phyloP scores from a whole-genome alignment of 2,113 vertebrate species.

The Orthonyx spaldingii region DNA sequence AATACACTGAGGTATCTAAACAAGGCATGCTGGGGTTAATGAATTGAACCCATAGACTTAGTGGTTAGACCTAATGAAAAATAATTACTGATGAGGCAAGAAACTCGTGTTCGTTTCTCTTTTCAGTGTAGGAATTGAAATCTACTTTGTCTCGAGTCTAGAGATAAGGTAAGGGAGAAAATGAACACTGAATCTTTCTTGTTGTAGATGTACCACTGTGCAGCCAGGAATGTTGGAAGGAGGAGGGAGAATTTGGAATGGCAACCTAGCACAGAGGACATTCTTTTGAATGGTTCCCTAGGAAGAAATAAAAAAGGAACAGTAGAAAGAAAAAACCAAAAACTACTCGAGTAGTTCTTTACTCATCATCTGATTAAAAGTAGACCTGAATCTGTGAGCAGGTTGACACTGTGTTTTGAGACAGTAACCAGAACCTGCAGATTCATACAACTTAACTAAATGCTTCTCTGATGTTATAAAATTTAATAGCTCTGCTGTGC shows the following conservation, averaged over 20 bases:
- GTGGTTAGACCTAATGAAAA: background rate
- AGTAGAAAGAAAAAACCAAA: background rate
- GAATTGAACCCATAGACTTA: background rate
- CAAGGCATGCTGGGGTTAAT: background rate
- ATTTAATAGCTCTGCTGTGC: background rate
- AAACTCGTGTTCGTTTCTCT: background rate
- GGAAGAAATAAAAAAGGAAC: fast-evolving
- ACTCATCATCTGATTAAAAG: background rate
- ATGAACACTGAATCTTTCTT: background rate
- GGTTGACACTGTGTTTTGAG: background rate
- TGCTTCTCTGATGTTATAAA: background rate
- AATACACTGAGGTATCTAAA: background rate
- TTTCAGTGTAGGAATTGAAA: background rate
- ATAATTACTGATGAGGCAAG: background rate
- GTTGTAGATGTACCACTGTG: background rate
- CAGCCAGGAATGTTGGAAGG: background rate
- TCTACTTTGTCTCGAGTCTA: background rate
- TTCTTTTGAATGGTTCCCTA: background rate
- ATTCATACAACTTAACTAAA: background rate
- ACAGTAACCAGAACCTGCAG: background rate
- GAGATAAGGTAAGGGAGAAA: background rate
- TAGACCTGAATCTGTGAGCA: background rate
- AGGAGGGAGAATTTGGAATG: background rate
- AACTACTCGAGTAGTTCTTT: background rate
- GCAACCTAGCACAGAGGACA: background rate